Percentiles rank a stretch among this genome's conserved stretches.
These are phyloP conservation scores for Saxicola maurus DNA, from an alignment of 2,797 vertebrate species.

Conservation along the genomic window DNA sequence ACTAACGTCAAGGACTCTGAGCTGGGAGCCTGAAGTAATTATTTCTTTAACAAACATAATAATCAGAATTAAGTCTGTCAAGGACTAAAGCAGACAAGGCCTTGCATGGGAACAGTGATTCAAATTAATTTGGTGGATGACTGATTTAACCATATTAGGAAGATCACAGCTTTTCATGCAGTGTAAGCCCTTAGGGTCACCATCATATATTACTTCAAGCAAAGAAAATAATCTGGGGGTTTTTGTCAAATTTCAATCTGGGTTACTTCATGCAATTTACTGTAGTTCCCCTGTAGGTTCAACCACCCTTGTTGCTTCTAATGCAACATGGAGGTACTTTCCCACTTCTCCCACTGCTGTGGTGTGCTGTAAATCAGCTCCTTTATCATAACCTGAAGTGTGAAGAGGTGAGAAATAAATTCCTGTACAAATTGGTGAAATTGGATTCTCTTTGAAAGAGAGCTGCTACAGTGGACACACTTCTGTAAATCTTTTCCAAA, in stretches of 20 bases:
- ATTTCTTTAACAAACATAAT: not conserved
- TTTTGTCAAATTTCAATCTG: not conserved
- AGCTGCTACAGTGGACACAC: not conserved
- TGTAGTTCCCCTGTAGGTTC: not conserved
- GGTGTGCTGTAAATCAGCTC: not conserved
- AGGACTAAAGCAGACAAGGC: not conserved
- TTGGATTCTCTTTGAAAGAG: not conserved
- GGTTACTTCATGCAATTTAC: not conserved
- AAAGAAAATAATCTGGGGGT: not conserved
- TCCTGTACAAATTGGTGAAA: not conserved
- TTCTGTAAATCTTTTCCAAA: not conserved
- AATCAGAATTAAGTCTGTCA: not conserved
- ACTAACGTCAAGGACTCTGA: accelerated
- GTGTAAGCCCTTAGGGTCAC: not conserved
- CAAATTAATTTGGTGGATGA: not conserved
- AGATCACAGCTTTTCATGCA: not conserved
- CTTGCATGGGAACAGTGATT: not conserved
- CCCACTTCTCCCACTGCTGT: not conserved
- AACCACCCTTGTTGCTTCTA: not conserved
- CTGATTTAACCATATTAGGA: not conserved
- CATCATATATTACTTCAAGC: not conserved
- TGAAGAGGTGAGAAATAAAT: not conserved
- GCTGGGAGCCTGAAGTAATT: not conserved
- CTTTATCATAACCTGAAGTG: not conserved
- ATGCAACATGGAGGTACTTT: not conserved